Conservation (phyloP, 2,888 invertebrate genomes). For the Gisinianus flammeolus region DNA sequence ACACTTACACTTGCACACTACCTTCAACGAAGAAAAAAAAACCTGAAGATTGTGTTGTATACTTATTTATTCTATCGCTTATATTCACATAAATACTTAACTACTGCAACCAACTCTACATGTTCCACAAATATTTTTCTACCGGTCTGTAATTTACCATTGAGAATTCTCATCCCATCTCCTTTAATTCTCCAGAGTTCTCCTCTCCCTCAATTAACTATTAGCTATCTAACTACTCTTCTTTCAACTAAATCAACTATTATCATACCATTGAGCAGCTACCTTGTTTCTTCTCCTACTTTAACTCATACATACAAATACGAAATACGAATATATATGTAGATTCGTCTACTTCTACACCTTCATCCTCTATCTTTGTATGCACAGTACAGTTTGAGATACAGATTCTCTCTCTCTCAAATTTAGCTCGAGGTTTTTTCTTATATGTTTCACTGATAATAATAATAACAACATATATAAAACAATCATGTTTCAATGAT, state of each 20-base stretch:
- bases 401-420: too few relatives aligned
- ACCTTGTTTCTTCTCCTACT: not conserved
- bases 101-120: slow-evolving; percentile 24
- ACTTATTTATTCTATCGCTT: slow-evolving; percentile 23
- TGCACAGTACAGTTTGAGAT: too few relatives aligned
- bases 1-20: slow-evolving; percentile 19
- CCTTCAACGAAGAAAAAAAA: not conserved
- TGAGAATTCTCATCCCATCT: slow-evolving; percentile 31
- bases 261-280: not conserved
- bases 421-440: too few relatives aligned
- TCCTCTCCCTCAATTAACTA: slow-evolving; percentile 32
- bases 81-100: slow-evolving; percentile 37
- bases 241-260: slow-evolving; percentile 27
- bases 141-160: slow-evolving; percentile 32
- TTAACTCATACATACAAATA: not conserved
- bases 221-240: slow-evolving; percentile 25
- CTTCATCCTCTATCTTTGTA: too few relatives aligned
- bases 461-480: too few relatives aligned
- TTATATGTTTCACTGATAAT: too few relatives aligned
- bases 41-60: not conserved
- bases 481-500: not conserved
- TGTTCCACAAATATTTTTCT: slow-evolving; percentile 34
- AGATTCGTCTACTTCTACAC: too few relatives aligned
- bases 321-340: too few relatives aligned
- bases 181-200: slow-evolving; percentile 32